Conservation (phyloP, 2,797 vertebrate species). For the Netta rufina region DNA sequence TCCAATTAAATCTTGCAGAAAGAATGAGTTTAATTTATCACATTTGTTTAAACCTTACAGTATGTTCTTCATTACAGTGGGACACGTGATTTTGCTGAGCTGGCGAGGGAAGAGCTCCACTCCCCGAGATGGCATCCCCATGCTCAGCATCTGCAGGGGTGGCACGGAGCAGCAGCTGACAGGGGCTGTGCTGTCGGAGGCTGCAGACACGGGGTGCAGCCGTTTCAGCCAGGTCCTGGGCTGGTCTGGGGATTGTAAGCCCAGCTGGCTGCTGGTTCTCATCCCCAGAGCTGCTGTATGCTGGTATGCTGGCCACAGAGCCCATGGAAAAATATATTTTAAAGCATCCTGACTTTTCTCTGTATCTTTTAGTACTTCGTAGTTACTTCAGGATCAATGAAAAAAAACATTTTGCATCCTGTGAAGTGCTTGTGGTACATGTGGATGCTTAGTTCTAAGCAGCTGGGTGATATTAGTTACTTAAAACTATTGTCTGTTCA, state of each 20-base stretch:
- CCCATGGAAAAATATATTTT: fast-evolving
- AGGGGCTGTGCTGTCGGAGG: background rate
- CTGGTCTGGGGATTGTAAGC: background rate
- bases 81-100: background rate
- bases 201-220: background rate
- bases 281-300: background rate
- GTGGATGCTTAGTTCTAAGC: background rate
- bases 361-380: background rate
- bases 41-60: background rate
- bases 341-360: background rate
- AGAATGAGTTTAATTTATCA: background rate
- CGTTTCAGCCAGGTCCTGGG: background rate
- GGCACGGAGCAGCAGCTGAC: background rate
- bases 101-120: background rate
- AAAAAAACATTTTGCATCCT: background rate
- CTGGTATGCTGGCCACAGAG: fast-evolving
- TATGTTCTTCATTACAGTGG: fast-evolving
- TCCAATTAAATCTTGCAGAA: background rate
- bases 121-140: background rate
- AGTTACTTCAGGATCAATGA: background rate
- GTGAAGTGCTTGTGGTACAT: fast-evolving
- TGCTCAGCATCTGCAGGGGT: background rate
- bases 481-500: background rate
- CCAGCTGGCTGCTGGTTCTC: background rate
- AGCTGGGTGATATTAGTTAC: background rate